Conservation (phyloP, 2,888 invertebrate genomes). For the Acrobasis repandana region DNA sequence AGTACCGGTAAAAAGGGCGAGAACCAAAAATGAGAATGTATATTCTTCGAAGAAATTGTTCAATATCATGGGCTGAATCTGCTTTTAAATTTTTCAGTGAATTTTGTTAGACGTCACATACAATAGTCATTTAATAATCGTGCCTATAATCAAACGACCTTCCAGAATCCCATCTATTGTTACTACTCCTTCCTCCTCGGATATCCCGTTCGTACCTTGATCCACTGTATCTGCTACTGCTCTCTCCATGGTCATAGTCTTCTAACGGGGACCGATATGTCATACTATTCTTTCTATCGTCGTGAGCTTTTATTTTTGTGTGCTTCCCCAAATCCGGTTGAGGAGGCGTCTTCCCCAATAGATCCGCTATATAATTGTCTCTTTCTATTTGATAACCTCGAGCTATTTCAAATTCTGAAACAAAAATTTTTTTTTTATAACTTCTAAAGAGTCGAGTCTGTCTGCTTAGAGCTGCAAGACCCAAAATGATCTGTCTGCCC, state of each 20-base stretch:
- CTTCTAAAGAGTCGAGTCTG: no score
- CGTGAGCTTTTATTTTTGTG: slow-evolving; percentile 44
- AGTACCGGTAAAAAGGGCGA: no score
- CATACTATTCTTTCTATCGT: slow-evolving; percentile 28
- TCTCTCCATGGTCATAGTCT: slow-evolving; percentile 26
- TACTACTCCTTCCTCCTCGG: slow-evolving; percentile 21
- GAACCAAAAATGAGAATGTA: no score
- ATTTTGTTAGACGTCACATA: background rate
- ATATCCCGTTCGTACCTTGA: slow-evolving; percentile 2
- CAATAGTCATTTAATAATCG: slow-evolving; percentile 46
- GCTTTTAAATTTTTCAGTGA: no score
- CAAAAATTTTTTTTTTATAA: slow-evolving; percentile 29
- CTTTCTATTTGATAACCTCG: slow-evolving; percentile 88
- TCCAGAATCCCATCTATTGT: slow-evolving; percentile 33
- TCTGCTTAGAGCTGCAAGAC: no score
- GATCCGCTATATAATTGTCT: slow-evolving; percentile 75
- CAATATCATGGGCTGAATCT: no score
- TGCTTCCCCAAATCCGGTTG: slow-evolving; percentile 47
- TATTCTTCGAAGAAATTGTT: no score
- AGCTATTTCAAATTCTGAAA: slow-evolving; percentile 84
- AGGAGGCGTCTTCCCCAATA: slow-evolving; percentile 50
- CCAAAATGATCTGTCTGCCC: no score
- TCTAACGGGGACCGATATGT: slow-evolving; percentile 38
- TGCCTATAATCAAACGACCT: slow-evolving; percentile 48
- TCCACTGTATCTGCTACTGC: slow-evolving; percentile 22